Conservation (phyloP, 2,797 vertebrate species). For the Danio aesculapii region DNA sequence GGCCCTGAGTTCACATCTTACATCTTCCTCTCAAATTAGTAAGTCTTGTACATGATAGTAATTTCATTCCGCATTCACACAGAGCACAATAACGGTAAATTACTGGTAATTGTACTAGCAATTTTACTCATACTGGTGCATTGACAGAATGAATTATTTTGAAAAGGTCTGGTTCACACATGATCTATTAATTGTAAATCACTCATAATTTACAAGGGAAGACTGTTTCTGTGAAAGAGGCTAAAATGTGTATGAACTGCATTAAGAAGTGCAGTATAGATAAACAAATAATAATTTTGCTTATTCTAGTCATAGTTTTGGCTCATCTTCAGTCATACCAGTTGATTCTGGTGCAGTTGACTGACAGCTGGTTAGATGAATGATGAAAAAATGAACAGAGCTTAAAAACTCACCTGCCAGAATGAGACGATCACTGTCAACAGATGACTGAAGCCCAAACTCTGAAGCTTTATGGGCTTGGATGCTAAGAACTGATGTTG, state of each 20-base stretch:
- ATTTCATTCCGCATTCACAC: too few species aligned
- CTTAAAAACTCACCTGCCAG: slow-evolving; percentile 38
- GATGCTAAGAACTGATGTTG: slow-evolving; percentile 23
- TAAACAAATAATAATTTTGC: not conserved
- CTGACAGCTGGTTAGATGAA: slow-evolving; percentile 50
- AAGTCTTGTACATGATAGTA: too few species aligned
- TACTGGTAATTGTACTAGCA: too few species aligned
- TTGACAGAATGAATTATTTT: too few species aligned
- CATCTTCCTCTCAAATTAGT: too few species aligned
- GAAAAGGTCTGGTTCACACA: too few species aligned
- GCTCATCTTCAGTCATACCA: slow-evolving; percentile 12
- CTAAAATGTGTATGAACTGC: not conserved
- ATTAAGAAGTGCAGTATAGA: not conserved
- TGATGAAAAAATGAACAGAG: slow-evolving; percentile 39
- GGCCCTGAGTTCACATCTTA: too few species aligned
- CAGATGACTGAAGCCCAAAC: slow-evolving; percentile 41
- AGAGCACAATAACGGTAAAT: too few species aligned
- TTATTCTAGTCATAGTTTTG: slow-evolving; percentile 5
- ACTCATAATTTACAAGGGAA: too few species aligned
- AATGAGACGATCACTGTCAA: slow-evolving; percentile 51
- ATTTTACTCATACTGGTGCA: too few species aligned
- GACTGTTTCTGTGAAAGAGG: too few species aligned
- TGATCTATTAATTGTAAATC: too few species aligned
- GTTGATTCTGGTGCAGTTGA: slow-evolving; percentile 50
- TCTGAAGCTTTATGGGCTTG: slow-evolving; percentile 29